Percentiles rank a stretch among this genome's conserved stretches.
Evolutionary conservation across 1,140 invertebrate species (phyloP).

Genomic region (Zaprionus ornatus): DNA sequence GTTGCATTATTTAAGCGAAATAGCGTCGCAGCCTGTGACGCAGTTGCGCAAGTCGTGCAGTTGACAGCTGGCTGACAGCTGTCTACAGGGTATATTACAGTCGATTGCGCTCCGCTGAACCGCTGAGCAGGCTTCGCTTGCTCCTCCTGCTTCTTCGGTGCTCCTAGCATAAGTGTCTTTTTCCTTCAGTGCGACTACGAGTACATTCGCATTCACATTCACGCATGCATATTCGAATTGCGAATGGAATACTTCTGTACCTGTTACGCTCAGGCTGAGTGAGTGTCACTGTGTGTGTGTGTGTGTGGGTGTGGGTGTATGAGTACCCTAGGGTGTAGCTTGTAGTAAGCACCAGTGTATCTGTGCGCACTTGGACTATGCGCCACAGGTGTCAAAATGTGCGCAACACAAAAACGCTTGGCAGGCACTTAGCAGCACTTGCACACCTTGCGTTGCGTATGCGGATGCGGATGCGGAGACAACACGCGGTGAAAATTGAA

Average conservation of each 20-base stretch:
- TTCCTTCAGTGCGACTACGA: neutral
- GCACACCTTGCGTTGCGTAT: slow-evolving; percentile 18
- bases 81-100: neutral
- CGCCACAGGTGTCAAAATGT: slow-evolving; percentile 67
- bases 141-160: neutral
- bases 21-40: neutral
- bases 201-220: neutral
- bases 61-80: neutral
- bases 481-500: neutral
- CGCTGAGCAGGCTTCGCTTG: neutral
- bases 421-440: slow-evolving; percentile 56
- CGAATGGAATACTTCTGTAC: slow-evolving; percentile 6
- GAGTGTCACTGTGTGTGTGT: neutral
- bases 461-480: neutral
- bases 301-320: neutral
- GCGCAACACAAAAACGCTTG: slow-evolving; percentile 48
- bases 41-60: neutral
- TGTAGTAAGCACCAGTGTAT: neutral
- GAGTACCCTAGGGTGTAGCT: neutral
- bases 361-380: slow-evolving; percentile 23
- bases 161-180: neutral
- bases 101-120: neutral
- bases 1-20: neutral
- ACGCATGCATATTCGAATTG: slow-evolving; percentile 2
- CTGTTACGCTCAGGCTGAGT: slow-evolving; percentile 8